Evolutionary conservation across 2,888 invertebrate species (phyloP).

Genomic region (Calephelis perditalis): DNA sequence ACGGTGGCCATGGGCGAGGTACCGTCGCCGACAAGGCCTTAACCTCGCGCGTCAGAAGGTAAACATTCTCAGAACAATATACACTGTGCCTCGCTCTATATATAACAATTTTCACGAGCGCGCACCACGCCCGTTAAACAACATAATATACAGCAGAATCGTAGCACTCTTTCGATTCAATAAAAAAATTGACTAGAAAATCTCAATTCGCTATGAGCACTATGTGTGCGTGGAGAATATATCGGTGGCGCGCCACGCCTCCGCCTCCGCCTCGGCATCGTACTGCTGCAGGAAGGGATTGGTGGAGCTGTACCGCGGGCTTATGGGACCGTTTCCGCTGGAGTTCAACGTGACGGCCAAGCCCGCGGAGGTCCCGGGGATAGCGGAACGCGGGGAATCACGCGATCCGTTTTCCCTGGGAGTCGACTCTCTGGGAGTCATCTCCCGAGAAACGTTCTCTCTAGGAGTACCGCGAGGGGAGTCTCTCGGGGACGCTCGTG

Average conservation of each 20-base stretch:
- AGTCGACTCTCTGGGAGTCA: conserved; percentile 38
- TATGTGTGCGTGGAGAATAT: conserved; percentile 74
- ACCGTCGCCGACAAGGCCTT: conserved; percentile 50
- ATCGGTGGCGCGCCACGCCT: conserved; percentile 68
- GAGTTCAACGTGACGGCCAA: conserved; percentile 79
- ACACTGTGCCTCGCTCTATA: conserved; percentile 73
- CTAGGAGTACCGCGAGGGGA: conserved; percentile 47
- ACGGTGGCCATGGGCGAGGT: conserved; percentile 59
- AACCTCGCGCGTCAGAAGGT: conserved; percentile 59
- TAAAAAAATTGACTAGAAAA: conserved; percentile 77
- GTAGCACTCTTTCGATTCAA: conserved; percentile 72
- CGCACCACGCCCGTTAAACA: conserved; percentile 64
- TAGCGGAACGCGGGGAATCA: conserved; percentile 57
- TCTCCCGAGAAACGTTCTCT: conserved; percentile 41
- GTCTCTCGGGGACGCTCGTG: conserved; percentile 57
- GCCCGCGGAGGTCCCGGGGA: conserved; percentile 80
- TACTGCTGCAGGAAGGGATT: conserved; percentile 80
- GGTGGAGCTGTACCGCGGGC: conserved; percentile 71
- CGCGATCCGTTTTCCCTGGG: conserved; percentile 46
- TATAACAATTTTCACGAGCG: conserved; percentile 70
- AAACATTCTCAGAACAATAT: conserved; percentile 74
- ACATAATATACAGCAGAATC: conserved; percentile 74
- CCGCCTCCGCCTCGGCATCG: conserved; percentile 70
- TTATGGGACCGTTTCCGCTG: conserved; percentile 36
- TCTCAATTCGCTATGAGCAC: conserved; percentile 71